phyloP scores from a whole-genome alignment of 2,888 invertebrate genomes.

The Agonum fuliginosum region DNA sequence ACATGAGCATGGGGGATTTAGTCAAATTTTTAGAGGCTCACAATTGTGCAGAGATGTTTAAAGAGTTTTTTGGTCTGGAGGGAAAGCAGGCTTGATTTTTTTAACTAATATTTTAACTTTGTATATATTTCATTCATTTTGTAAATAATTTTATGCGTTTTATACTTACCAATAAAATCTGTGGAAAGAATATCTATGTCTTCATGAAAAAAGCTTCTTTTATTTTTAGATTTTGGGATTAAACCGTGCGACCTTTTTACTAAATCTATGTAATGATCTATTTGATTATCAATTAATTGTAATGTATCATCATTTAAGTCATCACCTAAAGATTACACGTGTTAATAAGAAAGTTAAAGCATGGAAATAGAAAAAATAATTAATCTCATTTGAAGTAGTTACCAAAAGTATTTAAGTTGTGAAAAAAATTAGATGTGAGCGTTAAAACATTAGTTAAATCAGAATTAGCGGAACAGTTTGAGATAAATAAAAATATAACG shows the following conservation, averaged over 20 bases:
- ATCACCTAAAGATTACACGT: slow-evolving; percentile 59
- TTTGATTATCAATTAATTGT: slow-evolving; percentile 67
- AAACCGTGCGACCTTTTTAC: slow-evolving; percentile 63
- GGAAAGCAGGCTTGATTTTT: slow-evolving; percentile 33
- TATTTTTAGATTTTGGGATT: slow-evolving; percentile 64
- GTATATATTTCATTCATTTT: not conserved
- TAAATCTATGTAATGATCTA: slow-evolving; percentile 67
- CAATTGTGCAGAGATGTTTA: slow-evolving; percentile 83
- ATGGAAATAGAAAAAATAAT: too few relatives aligned
- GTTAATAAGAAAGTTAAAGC: too few relatives aligned
- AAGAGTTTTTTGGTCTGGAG: slow-evolving; percentile 85
- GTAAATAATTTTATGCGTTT: not conserved
- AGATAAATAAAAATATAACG: not conserved
- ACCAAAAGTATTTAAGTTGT: slow-evolving; percentile 14
- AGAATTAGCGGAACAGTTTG: slow-evolving; percentile 7
- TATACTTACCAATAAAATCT: slow-evolving; percentile 54
- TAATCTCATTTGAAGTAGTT: too few relatives aligned
- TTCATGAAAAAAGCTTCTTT: slow-evolving; percentile 65
- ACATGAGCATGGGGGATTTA: slow-evolving; percentile 87
- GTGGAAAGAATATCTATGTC: slow-evolving; percentile 63
- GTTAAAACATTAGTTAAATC: slow-evolving; percentile 21
- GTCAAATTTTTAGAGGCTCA: slow-evolving; percentile 83
- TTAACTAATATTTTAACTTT: slow-evolving; percentile 1
- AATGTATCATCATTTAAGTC: slow-evolving; percentile 65
- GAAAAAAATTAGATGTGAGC: slow-evolving; percentile 36